These are phyloP conservation scores for Lasioglossum morio DNA, from an alignment of 2,888 invertebrate species.

Conservation along the genomic window DNA sequence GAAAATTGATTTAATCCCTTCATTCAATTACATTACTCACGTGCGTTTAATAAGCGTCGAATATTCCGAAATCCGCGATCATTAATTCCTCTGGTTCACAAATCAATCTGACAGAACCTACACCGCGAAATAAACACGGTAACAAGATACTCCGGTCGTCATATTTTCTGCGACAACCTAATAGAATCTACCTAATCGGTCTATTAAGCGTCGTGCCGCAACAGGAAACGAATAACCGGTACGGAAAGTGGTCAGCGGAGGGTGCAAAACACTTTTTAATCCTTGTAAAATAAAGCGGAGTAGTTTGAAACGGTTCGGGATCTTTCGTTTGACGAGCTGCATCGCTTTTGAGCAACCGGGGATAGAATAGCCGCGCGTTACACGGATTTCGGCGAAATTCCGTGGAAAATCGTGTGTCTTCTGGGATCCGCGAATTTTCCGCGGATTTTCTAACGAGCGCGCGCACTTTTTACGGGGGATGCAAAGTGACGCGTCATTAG, in stretches of 20 bases:
- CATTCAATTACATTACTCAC: background rate
- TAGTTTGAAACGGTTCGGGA: background rate
- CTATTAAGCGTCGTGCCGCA: background rate
- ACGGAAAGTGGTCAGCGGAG: background rate
- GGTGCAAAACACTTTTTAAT: background rate
- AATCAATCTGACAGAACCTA: background rate
- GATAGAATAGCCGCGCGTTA: background rate
- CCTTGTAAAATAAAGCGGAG: background rate
- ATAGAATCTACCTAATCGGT: background rate
- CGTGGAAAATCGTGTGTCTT: background rate
- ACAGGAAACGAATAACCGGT: background rate
- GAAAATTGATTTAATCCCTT: background rate
- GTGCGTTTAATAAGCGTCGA: background rate
- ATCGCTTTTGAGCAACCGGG: background rate
- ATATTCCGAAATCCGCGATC: background rate
- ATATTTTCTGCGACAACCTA: too few species aligned
- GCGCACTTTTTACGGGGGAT: conserved; percentile 42
- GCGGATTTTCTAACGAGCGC: conserved; percentile 44
- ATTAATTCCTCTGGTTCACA: background rate
- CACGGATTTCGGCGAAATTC: background rate
- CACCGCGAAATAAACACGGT: background rate
- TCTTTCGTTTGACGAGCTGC: background rate
- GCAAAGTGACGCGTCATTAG: conserved; percentile 52
- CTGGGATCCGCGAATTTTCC: background rate
- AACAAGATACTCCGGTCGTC: background rate